A percentile compares a stretch with the other conserved stretches of the same genome.
These are phyloP conservation scores for Hemicrepidius hirtus DNA, from an alignment of 2,888 invertebrate genomes.

Conservation along the genomic window DNA sequence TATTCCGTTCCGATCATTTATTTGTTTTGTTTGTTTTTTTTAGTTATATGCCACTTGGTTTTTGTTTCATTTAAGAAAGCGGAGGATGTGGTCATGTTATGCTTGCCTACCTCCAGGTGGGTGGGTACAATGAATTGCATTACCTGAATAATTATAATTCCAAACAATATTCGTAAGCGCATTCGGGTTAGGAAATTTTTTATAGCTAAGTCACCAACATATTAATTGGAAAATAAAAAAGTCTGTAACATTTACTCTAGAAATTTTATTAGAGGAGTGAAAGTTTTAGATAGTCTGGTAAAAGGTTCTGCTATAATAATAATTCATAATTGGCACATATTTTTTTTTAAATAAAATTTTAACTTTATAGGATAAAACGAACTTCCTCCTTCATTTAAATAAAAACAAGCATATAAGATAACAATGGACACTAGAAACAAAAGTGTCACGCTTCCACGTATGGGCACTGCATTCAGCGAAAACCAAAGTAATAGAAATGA, in stretches of 20 bases:
- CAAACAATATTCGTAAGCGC: too few species aligned
- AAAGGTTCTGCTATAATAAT: too few species aligned
- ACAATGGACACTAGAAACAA: slow-evolving; percentile 41
- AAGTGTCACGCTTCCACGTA: slow-evolving; percentile 53
- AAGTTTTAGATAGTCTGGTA: too few species aligned
- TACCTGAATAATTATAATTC: too few species aligned
- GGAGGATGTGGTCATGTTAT: not conserved
- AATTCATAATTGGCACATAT: too few species aligned
- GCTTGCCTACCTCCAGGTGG: too few species aligned
- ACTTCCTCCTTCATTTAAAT: not conserved
- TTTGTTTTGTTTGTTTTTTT: not conserved
- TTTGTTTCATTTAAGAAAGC: not conserved
- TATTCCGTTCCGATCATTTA: not conserved
- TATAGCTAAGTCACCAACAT: not conserved
- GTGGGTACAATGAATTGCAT: slow-evolving; percentile 6
- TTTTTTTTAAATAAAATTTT: not conserved
- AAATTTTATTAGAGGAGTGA: too few species aligned
- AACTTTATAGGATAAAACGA: slow-evolving; percentile 15
- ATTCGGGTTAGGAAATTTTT: not conserved
- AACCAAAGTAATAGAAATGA: slow-evolving; percentile 62
- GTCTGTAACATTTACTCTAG: too few species aligned
- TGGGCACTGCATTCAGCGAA: slow-evolving; percentile 32
- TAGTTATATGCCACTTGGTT: slow-evolving; percentile 2
- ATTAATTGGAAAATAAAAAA: not conserved
- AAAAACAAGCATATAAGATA: slow-evolving; percentile 33